Evolutionary conservation across 2,797 vertebrate species (phyloP).

Genomic region (Columba guinea): DNA sequence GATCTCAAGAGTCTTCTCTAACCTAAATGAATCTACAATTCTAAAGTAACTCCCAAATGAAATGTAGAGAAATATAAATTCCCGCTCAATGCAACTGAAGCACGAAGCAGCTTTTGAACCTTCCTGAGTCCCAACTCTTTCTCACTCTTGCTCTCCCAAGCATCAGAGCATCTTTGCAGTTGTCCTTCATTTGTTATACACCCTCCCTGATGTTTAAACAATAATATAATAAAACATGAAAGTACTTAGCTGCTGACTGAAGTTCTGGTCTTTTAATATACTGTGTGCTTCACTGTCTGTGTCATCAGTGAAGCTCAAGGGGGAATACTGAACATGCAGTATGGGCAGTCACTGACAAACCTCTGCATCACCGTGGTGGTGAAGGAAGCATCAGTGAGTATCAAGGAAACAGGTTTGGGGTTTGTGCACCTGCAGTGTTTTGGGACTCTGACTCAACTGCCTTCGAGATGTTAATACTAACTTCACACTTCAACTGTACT

Average conservation of each 20-base stretch:
- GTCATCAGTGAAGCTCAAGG: background rate
- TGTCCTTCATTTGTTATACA: background rate
- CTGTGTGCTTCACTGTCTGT: background rate
- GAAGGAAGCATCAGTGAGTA: background rate
- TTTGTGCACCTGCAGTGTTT: background rate
- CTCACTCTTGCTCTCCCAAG: background rate
- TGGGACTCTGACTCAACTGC: background rate
- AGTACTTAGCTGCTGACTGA: background rate
- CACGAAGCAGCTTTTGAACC: background rate
- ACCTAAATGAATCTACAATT: background rate
- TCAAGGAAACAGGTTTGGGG: background rate
- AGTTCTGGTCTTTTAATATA: background rate
- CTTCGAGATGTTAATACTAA: background rate
- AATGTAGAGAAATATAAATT: background rate
- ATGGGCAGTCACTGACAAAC: background rate
- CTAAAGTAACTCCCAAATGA: background rate
- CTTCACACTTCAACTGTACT: background rate
- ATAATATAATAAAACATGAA: background rate
- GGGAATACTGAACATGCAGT: background rate
- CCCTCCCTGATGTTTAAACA: background rate
- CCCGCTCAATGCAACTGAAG: background rate
- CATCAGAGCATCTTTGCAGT: background rate
- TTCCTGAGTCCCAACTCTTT: background rate
- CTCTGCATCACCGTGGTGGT: rapidly evolving
- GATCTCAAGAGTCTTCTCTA: background rate